Conservation (phyloP, 2,888 invertebrate genomes). For the Platerodrilus igneus region DNA sequence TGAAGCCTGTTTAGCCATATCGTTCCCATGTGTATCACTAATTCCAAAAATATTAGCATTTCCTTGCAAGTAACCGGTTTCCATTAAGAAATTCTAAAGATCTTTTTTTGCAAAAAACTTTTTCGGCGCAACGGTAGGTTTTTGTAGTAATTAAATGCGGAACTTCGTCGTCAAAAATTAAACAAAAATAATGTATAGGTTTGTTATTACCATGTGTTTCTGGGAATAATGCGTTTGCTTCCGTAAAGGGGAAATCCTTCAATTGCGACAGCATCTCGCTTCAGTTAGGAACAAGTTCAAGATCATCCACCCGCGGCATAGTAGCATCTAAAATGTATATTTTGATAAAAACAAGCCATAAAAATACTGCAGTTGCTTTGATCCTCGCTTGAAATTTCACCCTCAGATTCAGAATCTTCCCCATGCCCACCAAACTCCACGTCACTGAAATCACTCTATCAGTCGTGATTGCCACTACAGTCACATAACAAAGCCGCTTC, state of each 20-base stretch:
- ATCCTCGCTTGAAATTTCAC: background rate
- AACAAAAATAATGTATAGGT: slow-evolving; percentile 12
- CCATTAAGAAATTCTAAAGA: slow-evolving; percentile 25
- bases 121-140: slow-evolving; percentile 9
- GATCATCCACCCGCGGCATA: background rate
- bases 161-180: slow-evolving; percentile 6
- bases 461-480: slow-evolving; percentile 5
- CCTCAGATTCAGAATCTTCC: background rate
- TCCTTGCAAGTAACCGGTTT: slow-evolving; percentile 28
- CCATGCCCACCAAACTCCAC: background rate
- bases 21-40: slow-evolving; percentile 38
- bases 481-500: background rate
- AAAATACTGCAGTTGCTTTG: no score
- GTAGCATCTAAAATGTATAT: no score
- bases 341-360: no score
- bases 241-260: slow-evolving; percentile 3
- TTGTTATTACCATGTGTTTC: background rate
- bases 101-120: slow-evolving; percentile 10
- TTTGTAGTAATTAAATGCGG: slow-evolving; percentile 8
- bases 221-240: background rate
- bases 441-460: background rate
- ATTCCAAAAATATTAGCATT: slow-evolving; percentile 35
- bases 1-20: slow-evolving; percentile 32
- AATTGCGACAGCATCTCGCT: background rate
- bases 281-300: slow-evolving; percentile 1